Conservation (phyloP, 2,888 invertebrate genomes). For the Strigamia maritima region DNA sequence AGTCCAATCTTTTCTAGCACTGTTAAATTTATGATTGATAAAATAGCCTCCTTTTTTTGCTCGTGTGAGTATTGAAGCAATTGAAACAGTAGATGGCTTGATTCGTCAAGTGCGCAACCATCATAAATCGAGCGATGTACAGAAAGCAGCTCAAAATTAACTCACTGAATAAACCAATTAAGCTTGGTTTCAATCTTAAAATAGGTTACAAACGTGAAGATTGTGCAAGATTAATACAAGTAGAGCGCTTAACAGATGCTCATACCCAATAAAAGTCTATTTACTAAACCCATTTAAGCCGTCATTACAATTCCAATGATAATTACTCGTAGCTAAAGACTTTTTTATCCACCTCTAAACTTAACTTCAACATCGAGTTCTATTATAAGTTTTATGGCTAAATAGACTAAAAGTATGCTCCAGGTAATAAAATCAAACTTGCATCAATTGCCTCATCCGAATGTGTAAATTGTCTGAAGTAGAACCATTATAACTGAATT, state of each 20-base stretch:
- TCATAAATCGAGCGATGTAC: constrained; percentile 12
- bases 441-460: too few species aligned
- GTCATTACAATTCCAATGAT: not conserved
- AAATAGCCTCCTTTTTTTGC: constrained; percentile 1
- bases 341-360: too few species aligned
- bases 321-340: not conserved
- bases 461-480: not conserved
- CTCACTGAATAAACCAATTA: constrained; percentile 18
- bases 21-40: constrained; percentile 20
- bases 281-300: not conserved
- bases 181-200: not conserved
- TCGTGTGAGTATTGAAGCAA: constrained; percentile 1
- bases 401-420: too few species aligned
- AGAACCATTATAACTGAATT: not conserved
- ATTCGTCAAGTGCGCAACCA: constrained; percentile 16
- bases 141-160: not conserved
- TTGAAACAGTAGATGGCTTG: constrained; percentile 24
- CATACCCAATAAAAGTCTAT: constrained; percentile 4
- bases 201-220: constrained; percentile 23
- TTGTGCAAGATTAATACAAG: constrained; percentile 16
- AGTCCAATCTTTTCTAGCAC: constrained; percentile 6
- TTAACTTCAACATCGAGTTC: too few species aligned
- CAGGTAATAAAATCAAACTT: not conserved
- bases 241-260: not conserved
- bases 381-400: too few species aligned